Conservation (phyloP, 1,140 invertebrate species). For the Nilaparvata lugens region DNA sequence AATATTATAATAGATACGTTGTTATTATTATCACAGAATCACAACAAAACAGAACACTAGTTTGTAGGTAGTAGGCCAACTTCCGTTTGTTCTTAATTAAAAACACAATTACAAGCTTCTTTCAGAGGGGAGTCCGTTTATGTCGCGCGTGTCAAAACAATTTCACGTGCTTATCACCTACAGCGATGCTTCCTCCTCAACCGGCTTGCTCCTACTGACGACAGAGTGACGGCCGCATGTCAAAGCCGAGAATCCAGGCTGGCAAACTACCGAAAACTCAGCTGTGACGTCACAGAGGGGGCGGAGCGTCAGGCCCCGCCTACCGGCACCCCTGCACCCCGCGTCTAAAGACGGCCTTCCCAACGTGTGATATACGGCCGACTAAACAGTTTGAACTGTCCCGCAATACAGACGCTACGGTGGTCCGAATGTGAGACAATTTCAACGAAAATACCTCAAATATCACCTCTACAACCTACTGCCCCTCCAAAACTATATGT, state of each 20-base stretch:
- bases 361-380: slow-evolving; percentile 1
- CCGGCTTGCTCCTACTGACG: background rate
- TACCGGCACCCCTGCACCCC: too few species aligned
- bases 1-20: too few species aligned
- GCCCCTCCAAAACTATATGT: too few species aligned
- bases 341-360: too few species aligned
- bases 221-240: background rate
- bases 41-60: too few species aligned
- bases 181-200: background rate
- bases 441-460: background rate
- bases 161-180: background rate
- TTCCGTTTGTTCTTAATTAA: too few species aligned
- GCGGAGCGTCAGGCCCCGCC: background rate
- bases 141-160: background rate
- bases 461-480: too few species aligned
- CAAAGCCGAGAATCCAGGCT: background rate
- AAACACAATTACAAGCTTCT: too few species aligned
- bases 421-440: background rate
- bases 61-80: too few species aligned
- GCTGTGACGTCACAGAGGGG: background rate
- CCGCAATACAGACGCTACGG: background rate
- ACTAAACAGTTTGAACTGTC: background rate
- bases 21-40: too few species aligned
- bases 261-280: background rate
- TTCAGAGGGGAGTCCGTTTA: background rate